Evolutionary conservation across 2,113 vertebrate species (phyloP), one percentile per base, ranked within the genome.

Genomic region (Pleuronectes platessa): DNA sequence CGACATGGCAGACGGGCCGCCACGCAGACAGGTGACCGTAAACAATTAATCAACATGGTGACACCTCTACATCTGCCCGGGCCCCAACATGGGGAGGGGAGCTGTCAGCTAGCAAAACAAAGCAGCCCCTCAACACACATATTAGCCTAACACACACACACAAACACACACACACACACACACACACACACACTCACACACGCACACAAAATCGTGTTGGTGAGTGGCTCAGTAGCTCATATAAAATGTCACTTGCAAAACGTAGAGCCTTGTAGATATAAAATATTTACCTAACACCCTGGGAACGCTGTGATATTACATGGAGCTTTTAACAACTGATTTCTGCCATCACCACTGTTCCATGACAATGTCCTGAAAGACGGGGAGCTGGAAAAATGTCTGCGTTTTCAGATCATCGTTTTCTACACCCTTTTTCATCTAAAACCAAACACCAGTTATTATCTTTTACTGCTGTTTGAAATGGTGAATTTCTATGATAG

Each of bases 11-110:
- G 90, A 92, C 89, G 90, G 89, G 87, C 89, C 83, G 87, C 84
- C 74, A 88, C 85, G 88, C 90, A 93, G 94, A 95, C 94, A 95
- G 95, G 93, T 95, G 95, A 94, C 92, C 91, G 88, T 92, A 93
- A 93, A 95, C 92, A 92, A 95, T 95, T 95, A 95, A 95, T 96
- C 95, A 95, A 94, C 93, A 92, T 94, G 87, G 90, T 95, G 95
- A 96, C 95, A 95, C 94, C 93, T 95, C 92, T 92, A 92, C 95
- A 96, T 96, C 95, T 96, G 95, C 93, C 93, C 47, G 47, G 93
- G 92, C 90, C 83, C 83, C 89, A 89, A 92, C 89, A 92, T 55
- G 66, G 89, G 86, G 89, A 83, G 88, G 86, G 92, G 93, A 92
- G 93, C 93, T 94, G 92, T 95, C 94, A 95, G 93, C 92, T 85